Evolutionary conservation across 2,113 vertebrate genomes (phyloP).

Genomic region (Poicephalus gulielmi): DNA sequence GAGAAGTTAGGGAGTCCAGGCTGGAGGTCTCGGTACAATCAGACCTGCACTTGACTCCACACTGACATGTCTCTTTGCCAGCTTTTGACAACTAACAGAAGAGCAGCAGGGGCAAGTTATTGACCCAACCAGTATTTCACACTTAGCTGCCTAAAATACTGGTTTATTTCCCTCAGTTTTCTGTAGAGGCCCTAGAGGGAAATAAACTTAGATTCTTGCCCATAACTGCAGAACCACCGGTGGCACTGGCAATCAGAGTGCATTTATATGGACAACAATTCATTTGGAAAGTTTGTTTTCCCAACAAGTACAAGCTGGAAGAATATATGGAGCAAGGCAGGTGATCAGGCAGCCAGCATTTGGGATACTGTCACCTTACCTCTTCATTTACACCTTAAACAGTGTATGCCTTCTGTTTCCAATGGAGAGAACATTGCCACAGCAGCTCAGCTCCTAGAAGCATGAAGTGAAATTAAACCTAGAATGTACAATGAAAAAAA

Average conservation of each 20-base stretch:
- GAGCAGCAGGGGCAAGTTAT: not conserved
- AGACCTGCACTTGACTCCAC: conserved; percentile 3
- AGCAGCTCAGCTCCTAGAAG: not conserved
- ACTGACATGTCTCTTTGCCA: not conserved
- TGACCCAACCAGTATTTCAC: conserved; percentile 31
- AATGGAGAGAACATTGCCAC: not conserved
- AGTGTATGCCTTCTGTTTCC: not conserved
- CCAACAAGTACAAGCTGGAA: not conserved
- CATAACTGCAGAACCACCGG: not conserved
- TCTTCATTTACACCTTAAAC: not conserved
- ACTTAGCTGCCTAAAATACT: conserved; percentile 41
- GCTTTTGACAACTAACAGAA: not conserved
- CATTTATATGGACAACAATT: not conserved
- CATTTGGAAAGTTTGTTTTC: not conserved
- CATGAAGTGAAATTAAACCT: not conserved
- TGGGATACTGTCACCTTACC: not conserved
- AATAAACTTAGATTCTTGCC: not conserved
- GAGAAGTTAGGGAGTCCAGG: not conserved
- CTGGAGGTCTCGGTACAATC: not conserved
- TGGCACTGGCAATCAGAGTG: not conserved
- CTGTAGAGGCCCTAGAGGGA: not conserved
- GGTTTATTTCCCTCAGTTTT: conserved; percentile 15
- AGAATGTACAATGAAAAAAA: not conserved
- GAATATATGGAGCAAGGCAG: not conserved
- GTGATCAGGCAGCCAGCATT: not conserved